Conservation (phyloP, 2,888 invertebrate species). For the Drosophila phalerata region DNA sequence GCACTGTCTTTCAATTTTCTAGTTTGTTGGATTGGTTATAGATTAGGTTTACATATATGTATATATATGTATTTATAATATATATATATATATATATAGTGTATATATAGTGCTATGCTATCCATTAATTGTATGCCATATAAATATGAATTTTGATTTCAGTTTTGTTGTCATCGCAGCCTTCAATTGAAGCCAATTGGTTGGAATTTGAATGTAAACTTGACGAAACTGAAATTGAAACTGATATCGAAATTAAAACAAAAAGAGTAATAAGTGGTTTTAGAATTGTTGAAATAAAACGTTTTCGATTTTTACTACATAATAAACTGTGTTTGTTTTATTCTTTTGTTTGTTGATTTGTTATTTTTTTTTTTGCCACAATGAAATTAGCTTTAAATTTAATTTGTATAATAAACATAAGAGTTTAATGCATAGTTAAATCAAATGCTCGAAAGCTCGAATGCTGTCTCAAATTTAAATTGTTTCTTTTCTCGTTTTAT, state of each 20-base stretch:
- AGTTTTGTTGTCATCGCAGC: conserved; percentile 77
- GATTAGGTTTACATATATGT: conserved; percentile 45
- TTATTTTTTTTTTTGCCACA: conserved; percentile 59
- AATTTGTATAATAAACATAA: conserved; percentile 78
- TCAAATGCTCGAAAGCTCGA: conserved; percentile 79
- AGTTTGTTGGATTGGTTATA: conserved; percentile 61
- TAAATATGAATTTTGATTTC: conserved; percentile 78
- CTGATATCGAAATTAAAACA: neutral
- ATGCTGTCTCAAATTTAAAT: conserved; percentile 64
- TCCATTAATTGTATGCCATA: conserved; percentile 62
- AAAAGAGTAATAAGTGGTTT: neutral
- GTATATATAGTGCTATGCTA: conserved; percentile 48
- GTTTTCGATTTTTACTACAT: conserved; percentile 70
- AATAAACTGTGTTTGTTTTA: conserved; percentile 71
- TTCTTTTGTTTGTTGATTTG: conserved; percentile 33
- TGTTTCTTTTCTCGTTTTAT: conserved; percentile 6
- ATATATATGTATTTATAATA: conserved; percentile 27
- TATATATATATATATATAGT: conserved; percentile 45
- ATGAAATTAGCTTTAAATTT: conserved; percentile 77
- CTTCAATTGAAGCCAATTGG: conserved; percentile 78
- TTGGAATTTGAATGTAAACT: conserved; percentile 56
- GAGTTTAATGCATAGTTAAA: conserved; percentile 66
- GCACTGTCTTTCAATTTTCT: conserved; percentile 53
- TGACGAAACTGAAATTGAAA: conserved; percentile 36
- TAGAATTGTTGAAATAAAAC: conserved; percentile 61